phyloP scores from a whole-genome alignment of 2,797 vertebrate species.

The Clarias fuscus region DNA sequence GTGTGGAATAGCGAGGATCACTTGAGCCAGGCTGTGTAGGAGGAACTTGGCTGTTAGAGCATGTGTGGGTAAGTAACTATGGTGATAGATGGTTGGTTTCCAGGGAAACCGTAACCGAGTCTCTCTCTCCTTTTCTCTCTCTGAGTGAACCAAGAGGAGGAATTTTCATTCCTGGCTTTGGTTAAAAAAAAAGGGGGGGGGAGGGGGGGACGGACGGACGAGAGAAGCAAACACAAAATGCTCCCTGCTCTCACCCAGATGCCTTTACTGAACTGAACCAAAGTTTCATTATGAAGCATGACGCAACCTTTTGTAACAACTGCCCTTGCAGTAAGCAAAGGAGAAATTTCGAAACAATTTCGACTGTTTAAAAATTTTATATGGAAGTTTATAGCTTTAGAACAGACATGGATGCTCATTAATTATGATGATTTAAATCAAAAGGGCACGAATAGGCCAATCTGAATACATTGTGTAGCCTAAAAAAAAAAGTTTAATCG shows the following conservation, averaged over 20 bases:
- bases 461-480: background rate
- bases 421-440: background rate
- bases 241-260: background rate
- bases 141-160: background rate
- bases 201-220: background rate
- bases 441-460: background rate
- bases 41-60: slow-evolving; percentile 53
- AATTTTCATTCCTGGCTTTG: slow-evolving; percentile 20
- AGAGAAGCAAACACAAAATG: slow-evolving; percentile 19
- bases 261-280: background rate
- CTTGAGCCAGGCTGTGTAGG: slow-evolving; percentile 57
- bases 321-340: background rate
- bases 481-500: background rate
- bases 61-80: slow-evolving; percentile 64
- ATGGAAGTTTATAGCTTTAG: background rate
- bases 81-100: slow-evolving; percentile 68
- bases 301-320: slow-evolving; percentile 10
- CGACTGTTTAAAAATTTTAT: background rate
- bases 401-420: background rate
- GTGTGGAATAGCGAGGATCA: slow-evolving; percentile 51
- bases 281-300: slow-evolving; percentile 10
- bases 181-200: background rate
- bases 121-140: background rate
- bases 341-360: background rate
- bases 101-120: slow-evolving; percentile 67